These are phyloP conservation scores for Allacma fusca DNA, from an alignment of 2,888 invertebrate genomes.

Conservation along the genomic window DNA sequence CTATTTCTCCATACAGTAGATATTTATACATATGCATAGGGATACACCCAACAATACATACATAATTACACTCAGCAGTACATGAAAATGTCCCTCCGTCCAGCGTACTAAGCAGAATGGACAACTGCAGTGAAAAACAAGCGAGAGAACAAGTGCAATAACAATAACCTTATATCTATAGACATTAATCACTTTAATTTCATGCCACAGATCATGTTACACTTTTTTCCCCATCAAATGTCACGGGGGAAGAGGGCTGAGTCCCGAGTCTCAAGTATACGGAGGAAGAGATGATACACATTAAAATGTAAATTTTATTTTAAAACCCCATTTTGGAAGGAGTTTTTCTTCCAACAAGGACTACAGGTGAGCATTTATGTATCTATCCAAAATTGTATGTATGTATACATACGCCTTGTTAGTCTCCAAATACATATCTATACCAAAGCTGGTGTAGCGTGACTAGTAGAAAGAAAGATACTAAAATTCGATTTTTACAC, in stretches of 20 bases:
- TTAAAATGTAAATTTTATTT: constrained; percentile 37
- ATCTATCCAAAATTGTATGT: too few species aligned
- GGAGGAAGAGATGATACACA: constrained; percentile 4
- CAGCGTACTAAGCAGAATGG: background rate
- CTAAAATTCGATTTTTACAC: background rate
- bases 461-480: too few species aligned
- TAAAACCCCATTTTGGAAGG: constrained; percentile 38
- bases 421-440: too few species aligned
- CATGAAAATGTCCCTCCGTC: background rate
- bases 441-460: too few species aligned
- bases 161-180: constrained; percentile 16
- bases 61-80: background rate
- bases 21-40: background rate
- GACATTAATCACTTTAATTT: constrained; percentile 12
- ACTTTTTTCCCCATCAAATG: constrained; percentile 16
- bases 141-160: background rate
- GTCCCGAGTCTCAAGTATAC: background rate
- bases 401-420: too few species aligned
- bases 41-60: background rate
- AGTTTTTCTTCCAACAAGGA: background rate
- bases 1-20: background rate
- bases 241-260: background rate
- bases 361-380: background rate
- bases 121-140: constrained; percentile 2
- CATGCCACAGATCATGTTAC: background rate